These are phyloP conservation scores for Notolepis coatsorum DNA, from an alignment of 2,797 vertebrate species.

Conservation along the genomic window DNA sequence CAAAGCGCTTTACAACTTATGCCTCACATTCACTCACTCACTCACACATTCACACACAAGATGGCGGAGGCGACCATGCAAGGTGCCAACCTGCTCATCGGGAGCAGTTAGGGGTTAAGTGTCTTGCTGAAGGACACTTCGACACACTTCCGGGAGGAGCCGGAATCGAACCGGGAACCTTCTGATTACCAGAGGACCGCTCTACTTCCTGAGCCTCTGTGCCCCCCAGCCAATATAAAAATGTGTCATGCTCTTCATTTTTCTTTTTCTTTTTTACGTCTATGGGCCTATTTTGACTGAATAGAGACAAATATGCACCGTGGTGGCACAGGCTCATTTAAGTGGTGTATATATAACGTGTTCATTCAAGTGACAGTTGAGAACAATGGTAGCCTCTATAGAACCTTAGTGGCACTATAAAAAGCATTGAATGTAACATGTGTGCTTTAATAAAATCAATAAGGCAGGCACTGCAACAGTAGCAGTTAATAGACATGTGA, in stretches of 20 bases:
- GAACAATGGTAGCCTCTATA: neutral
- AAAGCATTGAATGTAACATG: slow-evolving; percentile 48
- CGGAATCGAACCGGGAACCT: no score
- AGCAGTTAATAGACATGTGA: neutral
- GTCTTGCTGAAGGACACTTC: no score
- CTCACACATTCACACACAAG: no score
- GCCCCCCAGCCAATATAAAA: slow-evolving; percentile 63
- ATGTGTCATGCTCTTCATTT: slow-evolving; percentile 54
- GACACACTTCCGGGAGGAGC: no score
- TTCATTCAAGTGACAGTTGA: slow-evolving; percentile 40
- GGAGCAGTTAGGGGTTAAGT: no score
- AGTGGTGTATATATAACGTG: slow-evolving; percentile 50
- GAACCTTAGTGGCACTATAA: slow-evolving; percentile 47
- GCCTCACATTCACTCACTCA: no score
- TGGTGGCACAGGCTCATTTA: slow-evolving; percentile 34
- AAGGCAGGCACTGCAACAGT: slow-evolving; percentile 30
- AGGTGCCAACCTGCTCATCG: no score
- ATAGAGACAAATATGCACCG: slow-evolving; percentile 37
- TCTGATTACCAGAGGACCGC: no score
- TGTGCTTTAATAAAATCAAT: slow-evolving; percentile 41
- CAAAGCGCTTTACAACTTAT: no score
- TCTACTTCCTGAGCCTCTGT: no score
- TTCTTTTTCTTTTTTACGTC: slow-evolving; percentile 62
- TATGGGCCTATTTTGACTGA: slow-evolving; percentile 37
- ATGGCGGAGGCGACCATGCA: no score